Percentiles rank a stretch among this genome's conserved stretches.
Evolutionary conservation across 2,888 invertebrate species (phyloP).

Genomic region (Protonemura montana): DNA sequence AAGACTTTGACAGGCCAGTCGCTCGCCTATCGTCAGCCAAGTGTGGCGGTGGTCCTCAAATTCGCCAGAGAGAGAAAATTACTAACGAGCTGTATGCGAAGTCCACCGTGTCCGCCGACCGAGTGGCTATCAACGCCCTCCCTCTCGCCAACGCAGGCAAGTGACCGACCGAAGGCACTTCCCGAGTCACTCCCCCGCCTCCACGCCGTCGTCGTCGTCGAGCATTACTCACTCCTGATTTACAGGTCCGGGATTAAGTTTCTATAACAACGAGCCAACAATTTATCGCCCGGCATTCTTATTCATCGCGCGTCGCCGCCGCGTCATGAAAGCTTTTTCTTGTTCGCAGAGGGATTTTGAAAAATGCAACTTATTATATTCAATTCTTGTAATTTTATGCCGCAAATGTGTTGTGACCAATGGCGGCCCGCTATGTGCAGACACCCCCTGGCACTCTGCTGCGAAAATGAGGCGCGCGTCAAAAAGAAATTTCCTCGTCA

Average conservation of each 20-base stretch:
- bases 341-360: slow-evolving; percentile 14
- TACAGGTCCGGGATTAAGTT: slow-evolving; percentile 39
- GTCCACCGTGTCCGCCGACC: background rate
- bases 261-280: slow-evolving; percentile 21
- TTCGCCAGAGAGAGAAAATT: too few species aligned
- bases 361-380: slow-evolving; percentile 7
- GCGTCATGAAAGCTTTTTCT: slow-evolving; percentile 29
- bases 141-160: background rate
- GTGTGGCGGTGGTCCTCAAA: too few species aligned
- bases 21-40: too few species aligned
- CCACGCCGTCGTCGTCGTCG: background rate
- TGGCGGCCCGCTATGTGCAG: background rate
- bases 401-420: slow-evolving; percentile 7
- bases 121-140: background rate
- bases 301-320: slow-evolving; percentile 42
- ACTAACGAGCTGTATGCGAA: background rate
- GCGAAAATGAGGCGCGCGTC: background rate
- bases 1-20: too few species aligned
- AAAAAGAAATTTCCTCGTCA: background rate
- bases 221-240: slow-evolving; percentile 46
- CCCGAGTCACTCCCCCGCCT: background rate
- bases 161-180: too few species aligned
- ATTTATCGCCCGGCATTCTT: slow-evolving; percentile 44
- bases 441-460: background rate
- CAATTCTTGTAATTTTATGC: slow-evolving; percentile 3